Percentiles rank a stretch among this genome's conserved stretches.
Conservation (phyloP, 2,113 vertebrate genomes). For the Solea senegalensis region DNA sequence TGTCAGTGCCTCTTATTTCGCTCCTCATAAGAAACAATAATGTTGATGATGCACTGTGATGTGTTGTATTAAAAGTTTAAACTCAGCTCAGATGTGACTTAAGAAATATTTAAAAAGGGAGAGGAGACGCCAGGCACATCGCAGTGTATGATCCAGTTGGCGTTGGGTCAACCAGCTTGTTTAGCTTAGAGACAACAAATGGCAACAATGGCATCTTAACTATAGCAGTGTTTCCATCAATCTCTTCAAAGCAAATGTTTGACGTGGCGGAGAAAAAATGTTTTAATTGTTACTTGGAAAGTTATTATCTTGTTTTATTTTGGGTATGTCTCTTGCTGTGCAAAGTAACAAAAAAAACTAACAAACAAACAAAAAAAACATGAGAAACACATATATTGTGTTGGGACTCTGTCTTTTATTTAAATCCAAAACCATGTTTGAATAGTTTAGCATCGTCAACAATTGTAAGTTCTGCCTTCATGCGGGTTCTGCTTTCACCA, state of each 20-base stretch:
- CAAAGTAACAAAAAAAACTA: neutral
- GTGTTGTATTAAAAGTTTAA: constrained; percentile 28
- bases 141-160: constrained; percentile 38
- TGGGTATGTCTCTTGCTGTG: neutral
- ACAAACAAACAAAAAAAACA: too few relatives aligned
- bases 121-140: constrained; percentile 12
- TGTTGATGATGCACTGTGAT: neutral
- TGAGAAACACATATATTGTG: neutral
- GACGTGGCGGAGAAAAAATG: neutral
- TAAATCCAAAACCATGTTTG: neutral
- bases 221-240: constrained; percentile 13
- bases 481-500: neutral
- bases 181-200: constrained; percentile 27
- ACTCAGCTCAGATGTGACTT: neutral
- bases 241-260: constrained; percentile 10
- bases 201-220: neutral
- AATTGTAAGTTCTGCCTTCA: neutral
- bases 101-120: neutral
- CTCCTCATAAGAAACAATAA: neutral
- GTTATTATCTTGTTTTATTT: neutral
- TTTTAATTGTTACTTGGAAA: neutral
- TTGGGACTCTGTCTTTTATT: constrained; percentile 1
- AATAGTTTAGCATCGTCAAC: neutral
- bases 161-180: constrained; percentile 23
- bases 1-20: too few relatives aligned